Base-by-base conservation (phyloP, 2,888 invertebrate species). In the Campoletis raptor region DNA sequence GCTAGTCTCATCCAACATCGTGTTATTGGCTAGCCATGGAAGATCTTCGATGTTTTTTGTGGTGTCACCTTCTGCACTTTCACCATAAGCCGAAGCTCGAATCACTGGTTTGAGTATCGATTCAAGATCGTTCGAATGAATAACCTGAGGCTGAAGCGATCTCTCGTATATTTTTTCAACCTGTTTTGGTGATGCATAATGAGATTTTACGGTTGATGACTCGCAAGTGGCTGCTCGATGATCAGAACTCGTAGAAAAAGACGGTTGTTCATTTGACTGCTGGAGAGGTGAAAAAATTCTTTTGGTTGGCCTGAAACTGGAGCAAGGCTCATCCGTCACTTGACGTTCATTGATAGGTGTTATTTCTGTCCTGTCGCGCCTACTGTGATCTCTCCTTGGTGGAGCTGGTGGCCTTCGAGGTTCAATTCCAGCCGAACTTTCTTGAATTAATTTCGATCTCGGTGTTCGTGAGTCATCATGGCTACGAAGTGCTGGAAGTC, bases 151-250 rank as follows among this genome's bases (percentile, higher is more conserved):
- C 81, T 92, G 91, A n/a, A 92, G 81, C 36, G 90, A 88, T 10
- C 91, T 90, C 48, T 92, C 93, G 87, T 92, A 92, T 79, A 93
- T 93, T 87, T 90, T 92, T 84, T 93, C 92, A 42, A 93, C 91
- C 83, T 90, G 91, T 86, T 90, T 91, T 72, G 91, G 85, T n/a
- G 90, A 83, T 15, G 89, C 88, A 69, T 89, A 90, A 81, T 89
- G 90, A 52, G 91, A 89, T 78, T 88, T 89, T 40, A 77, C 52
- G 15, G 69, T 21, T 0, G 89, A 80, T 0, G 87, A 73, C 15
- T 89, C 90, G 67, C 82, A 88, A 6, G 77, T 48, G 12, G 36
- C 4, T 4, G 2, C 80, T 12, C 69, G 76, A 42, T 45, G 21
- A 48, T 83, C 73, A 1, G 82, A 54, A 40, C 70, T 48, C 30